Percentiles rank a stretch among this genome's conserved stretches.
These are phyloP conservation scores for Ophion obscuratus DNA, from an alignment of 2,888 invertebrate genomes.

Conservation along the genomic window DNA sequence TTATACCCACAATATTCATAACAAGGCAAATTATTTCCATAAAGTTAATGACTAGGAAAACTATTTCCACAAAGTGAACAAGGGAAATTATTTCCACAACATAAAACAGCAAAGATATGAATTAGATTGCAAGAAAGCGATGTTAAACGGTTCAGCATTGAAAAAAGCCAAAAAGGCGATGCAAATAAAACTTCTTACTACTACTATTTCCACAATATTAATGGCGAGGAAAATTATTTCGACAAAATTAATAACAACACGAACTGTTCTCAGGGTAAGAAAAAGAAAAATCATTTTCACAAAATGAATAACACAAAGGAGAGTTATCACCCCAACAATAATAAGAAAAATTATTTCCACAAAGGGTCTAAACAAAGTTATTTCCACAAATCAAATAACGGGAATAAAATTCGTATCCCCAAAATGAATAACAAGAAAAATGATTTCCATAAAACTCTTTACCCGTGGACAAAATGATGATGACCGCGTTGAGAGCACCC, in stretches of 20 bases:
- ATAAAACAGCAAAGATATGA: neutral
- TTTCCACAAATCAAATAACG: conserved; percentile 5
- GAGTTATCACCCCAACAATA: no score
- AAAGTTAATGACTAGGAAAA: neutral
- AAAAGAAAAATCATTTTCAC: no score
- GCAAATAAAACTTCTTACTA: no score
- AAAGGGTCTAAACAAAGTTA: neutral
- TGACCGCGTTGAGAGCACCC: conserved; percentile 91
- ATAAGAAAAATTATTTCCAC: neutral
- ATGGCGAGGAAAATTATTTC: neutral
- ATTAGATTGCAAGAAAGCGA: no score
- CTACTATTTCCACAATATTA: neutral
- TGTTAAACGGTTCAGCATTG: no score
- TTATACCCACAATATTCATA: neutral
- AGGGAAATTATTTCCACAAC: neutral
- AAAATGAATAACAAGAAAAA: neutral
- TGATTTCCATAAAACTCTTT: conserved; percentile 63
- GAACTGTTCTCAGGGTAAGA: neutral
- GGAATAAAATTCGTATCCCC: neutral
- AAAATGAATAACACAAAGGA: neutral
- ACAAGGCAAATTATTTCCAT: neutral
- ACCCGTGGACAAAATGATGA: conserved; percentile 93
- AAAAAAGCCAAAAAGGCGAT: no score
- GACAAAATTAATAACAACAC: no score
- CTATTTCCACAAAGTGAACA: neutral